These are phyloP conservation scores for Dasyprocta punctata DNA, from an alignment of 2,113 vertebrate species.

Conservation along the genomic window DNA sequence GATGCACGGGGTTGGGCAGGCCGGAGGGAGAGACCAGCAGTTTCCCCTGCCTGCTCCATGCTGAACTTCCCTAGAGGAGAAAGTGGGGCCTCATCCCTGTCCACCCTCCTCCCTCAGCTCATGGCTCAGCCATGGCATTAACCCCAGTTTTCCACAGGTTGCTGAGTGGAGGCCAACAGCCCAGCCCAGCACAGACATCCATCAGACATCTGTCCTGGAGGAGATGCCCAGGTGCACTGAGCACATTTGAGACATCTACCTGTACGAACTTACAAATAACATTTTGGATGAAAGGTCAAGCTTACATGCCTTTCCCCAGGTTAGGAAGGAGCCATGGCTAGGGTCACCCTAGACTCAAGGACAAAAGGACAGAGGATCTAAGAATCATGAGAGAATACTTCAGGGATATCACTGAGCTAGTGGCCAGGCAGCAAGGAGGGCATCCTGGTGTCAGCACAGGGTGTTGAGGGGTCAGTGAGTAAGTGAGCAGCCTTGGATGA, in stretches of 20 bases:
- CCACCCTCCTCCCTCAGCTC: background rate
- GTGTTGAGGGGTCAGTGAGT: background rate
- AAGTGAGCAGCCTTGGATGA: background rate
- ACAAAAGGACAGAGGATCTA: background rate
- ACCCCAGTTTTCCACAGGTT: background rate
- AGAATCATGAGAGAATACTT: background rate
- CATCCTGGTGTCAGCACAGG: background rate
- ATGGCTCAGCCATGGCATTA: fast-evolving
- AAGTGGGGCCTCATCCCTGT: background rate
- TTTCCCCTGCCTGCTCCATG: background rate
- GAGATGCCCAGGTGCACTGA: fast-evolving
- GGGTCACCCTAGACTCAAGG: background rate
- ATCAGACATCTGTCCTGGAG: background rate
- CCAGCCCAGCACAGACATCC: background rate
- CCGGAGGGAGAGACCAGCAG: background rate
- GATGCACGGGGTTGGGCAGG: background rate
- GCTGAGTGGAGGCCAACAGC: fast-evolving
- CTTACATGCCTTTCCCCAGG: background rate
- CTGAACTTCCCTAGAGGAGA: background rate
- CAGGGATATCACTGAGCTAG: background rate
- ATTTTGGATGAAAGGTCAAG: background rate
- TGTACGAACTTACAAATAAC: background rate
- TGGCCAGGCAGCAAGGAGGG: background rate
- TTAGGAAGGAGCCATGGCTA: background rate
- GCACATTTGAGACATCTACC: background rate